Percentiles rank a stretch among this genome's conserved stretches.
Evolutionary conservation across 2,888 invertebrate species (phyloP).

Genomic region (Amorpha juglandis): DNA sequence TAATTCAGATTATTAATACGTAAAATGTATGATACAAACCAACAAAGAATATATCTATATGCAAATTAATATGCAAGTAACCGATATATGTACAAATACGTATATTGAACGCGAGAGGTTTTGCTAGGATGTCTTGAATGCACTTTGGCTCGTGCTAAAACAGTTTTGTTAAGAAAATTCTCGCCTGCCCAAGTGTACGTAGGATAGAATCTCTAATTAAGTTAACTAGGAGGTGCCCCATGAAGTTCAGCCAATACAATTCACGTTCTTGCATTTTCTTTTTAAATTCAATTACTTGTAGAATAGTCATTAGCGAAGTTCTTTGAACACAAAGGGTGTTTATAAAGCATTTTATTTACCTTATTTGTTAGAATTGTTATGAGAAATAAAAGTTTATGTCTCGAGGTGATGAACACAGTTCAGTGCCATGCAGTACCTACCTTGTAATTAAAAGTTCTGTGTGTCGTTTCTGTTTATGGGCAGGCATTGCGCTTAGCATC

Average conservation of each 20-base stretch:
- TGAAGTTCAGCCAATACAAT: constrained; percentile 45
- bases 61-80: background rate
- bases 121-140: constrained; percentile 38
- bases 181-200: constrained; percentile 49
- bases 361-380: no score
- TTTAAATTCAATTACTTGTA: constrained; percentile 34
- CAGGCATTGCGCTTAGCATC: no score
- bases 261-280: constrained; percentile 44
- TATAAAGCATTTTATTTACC: constrained; percentile 5
- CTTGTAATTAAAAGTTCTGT: no score
- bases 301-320: constrained; percentile 4
- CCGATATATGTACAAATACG: background rate
- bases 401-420: no score
- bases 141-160: constrained; percentile 43
- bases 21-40: background rate
- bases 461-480: no score
- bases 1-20: no score
- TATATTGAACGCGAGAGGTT: background rate
- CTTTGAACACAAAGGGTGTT: background rate
- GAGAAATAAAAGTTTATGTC: no score
- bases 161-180: constrained; percentile 62
- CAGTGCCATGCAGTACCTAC: no score
- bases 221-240: constrained; percentile 62
- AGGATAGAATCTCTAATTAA: constrained; percentile 67
- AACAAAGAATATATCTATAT: background rate